Percentiles rank a stretch among this genome's conserved stretches.
These are phyloP conservation scores for Machimus atricapillus DNA, from an alignment of 2,888 invertebrate species.

Conservation along the genomic window DNA sequence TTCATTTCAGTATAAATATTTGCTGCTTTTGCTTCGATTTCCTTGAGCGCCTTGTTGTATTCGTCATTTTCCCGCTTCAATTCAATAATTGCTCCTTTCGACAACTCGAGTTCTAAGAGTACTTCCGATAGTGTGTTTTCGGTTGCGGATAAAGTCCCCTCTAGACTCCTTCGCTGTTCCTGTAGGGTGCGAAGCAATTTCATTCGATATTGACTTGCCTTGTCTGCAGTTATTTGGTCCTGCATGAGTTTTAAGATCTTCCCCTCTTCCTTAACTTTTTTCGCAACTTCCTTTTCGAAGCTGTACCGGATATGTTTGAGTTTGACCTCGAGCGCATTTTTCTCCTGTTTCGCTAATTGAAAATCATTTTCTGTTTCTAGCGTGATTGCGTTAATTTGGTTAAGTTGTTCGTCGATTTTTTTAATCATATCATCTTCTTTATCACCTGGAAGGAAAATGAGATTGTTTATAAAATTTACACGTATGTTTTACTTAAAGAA, in stretches of 20 bases:
- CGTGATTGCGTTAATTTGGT: slow-evolving; percentile 66
- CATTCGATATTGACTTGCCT: slow-evolving; percentile 66
- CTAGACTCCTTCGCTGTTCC: slow-evolving; percentile 61
- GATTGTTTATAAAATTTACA: no score
- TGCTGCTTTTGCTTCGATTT: slow-evolving; percentile 62
- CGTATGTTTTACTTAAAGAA: no score
- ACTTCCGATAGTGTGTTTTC: slow-evolving; percentile 67
- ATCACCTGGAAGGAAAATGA: slow-evolving; percentile 60
- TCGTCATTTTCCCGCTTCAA: slow-evolving; percentile 52
- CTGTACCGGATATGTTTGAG: slow-evolving; percentile 58
- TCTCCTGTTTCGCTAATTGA: slow-evolving; percentile 64
- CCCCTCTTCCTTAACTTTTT: slow-evolving; percentile 71
- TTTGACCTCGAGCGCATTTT: slow-evolving; percentile 55
- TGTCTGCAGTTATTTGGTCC: slow-evolving; percentile 73
- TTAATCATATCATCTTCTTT: slow-evolving; percentile 65
- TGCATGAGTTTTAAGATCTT: slow-evolving; percentile 70
- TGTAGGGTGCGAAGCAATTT: slow-evolving; percentile 63
- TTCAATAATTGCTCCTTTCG: slow-evolving; percentile 52
- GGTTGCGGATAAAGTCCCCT: slow-evolving; percentile 58
- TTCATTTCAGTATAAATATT: slow-evolving; percentile 62
- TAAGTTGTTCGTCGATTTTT: slow-evolving; percentile 65
- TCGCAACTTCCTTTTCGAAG: slow-evolving; percentile 64
- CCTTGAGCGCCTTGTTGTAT: slow-evolving; percentile 55
- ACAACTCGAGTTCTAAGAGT: slow-evolving; percentile 61
- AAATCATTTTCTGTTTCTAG: slow-evolving; percentile 71